Percentiles rank a stretch among this genome's conserved stretches.
phyloP scores from a whole-genome alignment of 2,888 invertebrate species.

The Teleiodes luculella region DNA sequence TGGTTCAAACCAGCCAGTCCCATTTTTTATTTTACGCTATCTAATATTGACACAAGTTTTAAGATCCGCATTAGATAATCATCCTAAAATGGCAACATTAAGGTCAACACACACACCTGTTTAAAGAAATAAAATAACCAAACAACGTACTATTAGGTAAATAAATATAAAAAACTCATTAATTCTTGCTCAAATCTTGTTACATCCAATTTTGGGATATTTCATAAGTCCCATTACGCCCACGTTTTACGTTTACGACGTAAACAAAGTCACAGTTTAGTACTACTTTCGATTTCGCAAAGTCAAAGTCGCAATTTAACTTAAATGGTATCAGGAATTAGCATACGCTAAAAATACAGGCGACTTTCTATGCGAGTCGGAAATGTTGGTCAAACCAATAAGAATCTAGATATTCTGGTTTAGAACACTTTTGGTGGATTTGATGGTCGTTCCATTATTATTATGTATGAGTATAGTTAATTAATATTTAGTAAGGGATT shows the following conservation, averaged over 20 bases:
- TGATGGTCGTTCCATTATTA: no score
- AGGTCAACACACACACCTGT: neutral
- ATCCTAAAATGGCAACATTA: no score
- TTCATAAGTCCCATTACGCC: neutral
- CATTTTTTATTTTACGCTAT: no score
- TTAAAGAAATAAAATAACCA: neutral
- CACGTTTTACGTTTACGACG: neutral
- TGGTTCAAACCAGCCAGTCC: no score
- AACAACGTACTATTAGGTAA: neutral
- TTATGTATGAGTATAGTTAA: no score
- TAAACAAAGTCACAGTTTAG: neutral
- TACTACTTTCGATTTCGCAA: neutral
- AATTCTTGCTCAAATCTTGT: neutral
- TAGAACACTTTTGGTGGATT: neutral
- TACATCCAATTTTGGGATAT: slow-evolving; percentile 3
- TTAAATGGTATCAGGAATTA: neutral
- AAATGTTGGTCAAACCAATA: slow-evolving; percentile 12
- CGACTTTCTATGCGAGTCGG: slow-evolving; percentile 18
- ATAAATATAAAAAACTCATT: neutral
- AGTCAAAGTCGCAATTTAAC: slow-evolving; percentile 3
- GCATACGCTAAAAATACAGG: neutral
- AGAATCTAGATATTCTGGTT: neutral
- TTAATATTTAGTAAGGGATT: no score
- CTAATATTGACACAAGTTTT: no score
- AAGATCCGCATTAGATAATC: no score